Conservation (phyloP, 2,113 vertebrate genomes). For the Anhinga rufa region DNA sequence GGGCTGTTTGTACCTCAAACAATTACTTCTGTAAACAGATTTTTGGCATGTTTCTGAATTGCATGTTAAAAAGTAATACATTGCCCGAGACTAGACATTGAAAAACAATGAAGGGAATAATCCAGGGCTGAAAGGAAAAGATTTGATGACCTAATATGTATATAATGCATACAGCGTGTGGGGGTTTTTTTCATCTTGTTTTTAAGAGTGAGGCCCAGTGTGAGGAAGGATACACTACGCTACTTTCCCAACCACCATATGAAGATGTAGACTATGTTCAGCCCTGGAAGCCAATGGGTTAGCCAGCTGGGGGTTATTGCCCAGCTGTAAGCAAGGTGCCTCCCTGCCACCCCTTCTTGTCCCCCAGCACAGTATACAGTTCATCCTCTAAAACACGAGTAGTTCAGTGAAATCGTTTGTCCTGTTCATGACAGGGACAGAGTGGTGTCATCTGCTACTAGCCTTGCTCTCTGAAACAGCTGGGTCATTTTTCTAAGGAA, state of each 20-base stretch:
- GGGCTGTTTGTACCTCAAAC: constrained; percentile 37
- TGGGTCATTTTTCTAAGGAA: neutral
- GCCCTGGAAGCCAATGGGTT: neutral
- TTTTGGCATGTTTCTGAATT: constrained; percentile 14
- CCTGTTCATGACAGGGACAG: neutral
- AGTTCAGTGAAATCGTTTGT: neutral
- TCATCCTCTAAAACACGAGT: neutral
- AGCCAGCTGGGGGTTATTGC: neutral
- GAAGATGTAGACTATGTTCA: neutral
- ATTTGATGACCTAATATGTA: constrained; percentile 33
- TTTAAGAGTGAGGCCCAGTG: neutral
- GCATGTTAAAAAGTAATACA: neutral
- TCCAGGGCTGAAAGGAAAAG: constrained; percentile 6
- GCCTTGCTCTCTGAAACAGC: constrained; percentile 1
- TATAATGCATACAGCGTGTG: neutral
- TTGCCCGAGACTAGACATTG: neutral
- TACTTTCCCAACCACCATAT: rapidly evolving
- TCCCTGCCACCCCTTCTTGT: neutral
- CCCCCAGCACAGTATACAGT: neutral
- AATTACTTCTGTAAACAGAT: constrained; percentile 50
- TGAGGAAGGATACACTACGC: neutral
- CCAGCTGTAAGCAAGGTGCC: neutral
- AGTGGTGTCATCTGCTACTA: neutral
- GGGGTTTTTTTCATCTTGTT: neutral
- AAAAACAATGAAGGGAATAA: constrained; percentile 14